phyloP scores from a whole-genome alignment of 2,888 invertebrate species.

The Orthosia cruda region DNA sequence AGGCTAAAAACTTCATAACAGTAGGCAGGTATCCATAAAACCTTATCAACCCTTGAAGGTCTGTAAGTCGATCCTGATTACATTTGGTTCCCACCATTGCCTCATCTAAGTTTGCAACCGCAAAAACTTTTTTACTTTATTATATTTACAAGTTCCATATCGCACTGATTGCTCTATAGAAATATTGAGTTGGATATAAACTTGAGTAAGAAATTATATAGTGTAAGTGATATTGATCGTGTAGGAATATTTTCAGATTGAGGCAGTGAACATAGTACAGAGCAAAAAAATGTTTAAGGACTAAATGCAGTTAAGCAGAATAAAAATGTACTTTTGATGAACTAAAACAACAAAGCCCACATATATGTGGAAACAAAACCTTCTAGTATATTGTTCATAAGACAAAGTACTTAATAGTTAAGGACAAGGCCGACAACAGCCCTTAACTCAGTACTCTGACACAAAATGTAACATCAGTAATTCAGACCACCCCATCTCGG shows the following conservation, averaged over 20 bases:
- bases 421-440: constrained; percentile 8
- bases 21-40: constrained; percentile 34
- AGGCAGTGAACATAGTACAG: not conserved
- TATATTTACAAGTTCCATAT: constrained; percentile 54
- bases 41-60: constrained; percentile 39
- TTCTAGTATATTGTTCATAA: not conserved
- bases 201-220: constrained; percentile 1
- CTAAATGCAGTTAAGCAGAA: not conserved
- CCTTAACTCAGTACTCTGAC: constrained; percentile 4
- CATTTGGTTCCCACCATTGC: constrained; percentile 39
- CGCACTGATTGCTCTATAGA: constrained; percentile 50
- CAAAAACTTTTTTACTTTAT: constrained; percentile 49
- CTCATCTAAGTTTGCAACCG: constrained; percentile 25
- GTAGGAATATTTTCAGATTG: not conserved
- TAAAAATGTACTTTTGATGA: not conserved
- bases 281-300: not conserved
- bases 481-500: not conserved
- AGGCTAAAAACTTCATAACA: constrained; percentile 21
- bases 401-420: constrained; percentile 8
- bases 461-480: constrained; percentile 26
- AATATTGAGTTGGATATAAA: constrained; percentile 15
- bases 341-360: not conserved
- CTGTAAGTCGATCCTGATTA: constrained; percentile 58
- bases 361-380: not conserved
- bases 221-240: not conserved